Evolutionary conservation across 2,113 vertebrate genomes (phyloP).

Genomic region (Trogon melanurus): DNA sequence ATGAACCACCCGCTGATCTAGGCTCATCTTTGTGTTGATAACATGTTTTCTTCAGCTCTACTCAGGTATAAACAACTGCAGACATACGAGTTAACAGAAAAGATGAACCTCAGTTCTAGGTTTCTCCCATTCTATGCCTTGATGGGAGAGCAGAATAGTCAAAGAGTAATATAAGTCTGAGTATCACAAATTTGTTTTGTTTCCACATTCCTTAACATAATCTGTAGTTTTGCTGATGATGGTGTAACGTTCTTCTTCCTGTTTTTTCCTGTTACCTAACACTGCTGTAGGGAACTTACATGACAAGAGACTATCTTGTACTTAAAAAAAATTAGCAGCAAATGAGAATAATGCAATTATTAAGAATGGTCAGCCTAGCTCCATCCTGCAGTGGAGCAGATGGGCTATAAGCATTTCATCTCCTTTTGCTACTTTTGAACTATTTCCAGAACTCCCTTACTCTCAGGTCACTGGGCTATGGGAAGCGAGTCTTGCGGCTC

Average conservation of each 20-base stretch:
- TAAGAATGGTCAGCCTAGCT: neutral
- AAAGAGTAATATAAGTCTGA: neutral
- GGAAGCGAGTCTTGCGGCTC: neutral
- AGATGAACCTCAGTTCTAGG: neutral
- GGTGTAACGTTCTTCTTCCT: slow-evolving; percentile 39
- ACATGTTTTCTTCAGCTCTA: neutral
- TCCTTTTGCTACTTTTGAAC: neutral
- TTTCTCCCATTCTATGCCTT: neutral
- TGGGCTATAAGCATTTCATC: neutral
- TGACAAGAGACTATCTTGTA: neutral
- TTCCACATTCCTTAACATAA: slow-evolving; percentile 7
- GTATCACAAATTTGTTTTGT: neutral
- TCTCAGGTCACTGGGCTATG: neutral
- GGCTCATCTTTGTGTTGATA: neutral
- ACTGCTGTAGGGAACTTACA: neutral
- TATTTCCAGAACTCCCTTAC: neutral
- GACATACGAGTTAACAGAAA: neutral
- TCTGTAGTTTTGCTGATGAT: neutral
- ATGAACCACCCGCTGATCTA: neutral
- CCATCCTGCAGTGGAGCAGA: neutral
- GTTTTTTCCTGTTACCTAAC: slow-evolving; percentile 24
- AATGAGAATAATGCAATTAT: neutral
- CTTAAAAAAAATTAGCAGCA: neutral
- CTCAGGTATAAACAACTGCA: neutral
- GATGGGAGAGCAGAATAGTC: neutral